Conservation (phyloP, 2,888 invertebrate species). For the Noctua fimbriata region DNA sequence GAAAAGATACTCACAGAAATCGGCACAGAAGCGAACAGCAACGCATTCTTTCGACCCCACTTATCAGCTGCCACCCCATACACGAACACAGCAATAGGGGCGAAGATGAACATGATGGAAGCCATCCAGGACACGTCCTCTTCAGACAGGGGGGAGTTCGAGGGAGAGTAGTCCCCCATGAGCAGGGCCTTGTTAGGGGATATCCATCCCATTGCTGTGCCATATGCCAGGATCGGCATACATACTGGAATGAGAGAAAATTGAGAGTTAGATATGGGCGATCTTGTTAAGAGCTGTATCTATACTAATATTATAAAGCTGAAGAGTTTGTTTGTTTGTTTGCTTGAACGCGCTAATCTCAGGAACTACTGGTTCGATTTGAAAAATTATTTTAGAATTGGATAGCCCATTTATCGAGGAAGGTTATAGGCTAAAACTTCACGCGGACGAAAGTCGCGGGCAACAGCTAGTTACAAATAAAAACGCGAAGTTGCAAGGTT, state of each 20-base stretch:
- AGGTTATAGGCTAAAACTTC: too few species aligned
- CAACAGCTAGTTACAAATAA: too few species aligned
- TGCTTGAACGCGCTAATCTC: too few species aligned
- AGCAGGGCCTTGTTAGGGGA: slow-evolving; percentile 89
- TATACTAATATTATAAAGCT: too few species aligned
- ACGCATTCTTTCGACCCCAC: slow-evolving; percentile 88
- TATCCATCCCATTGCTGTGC: slow-evolving; percentile 90
- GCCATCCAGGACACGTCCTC: slow-evolving; percentile 90
- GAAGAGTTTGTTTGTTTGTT: too few species aligned
- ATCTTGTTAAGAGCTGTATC: too few species aligned
- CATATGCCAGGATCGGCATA: slow-evolving; percentile 88
- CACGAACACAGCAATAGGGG: slow-evolving; percentile 88
- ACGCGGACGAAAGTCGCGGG: too few species aligned
- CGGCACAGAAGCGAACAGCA: slow-evolving; percentile 82
- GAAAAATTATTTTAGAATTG: too few species aligned
- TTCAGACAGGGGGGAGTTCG: slow-evolving; percentile 79
- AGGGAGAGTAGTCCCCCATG: slow-evolving; percentile 83
- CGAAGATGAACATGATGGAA: slow-evolving; percentile 90
- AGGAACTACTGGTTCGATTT: too few species aligned
- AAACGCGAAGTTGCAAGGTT: too few species aligned
- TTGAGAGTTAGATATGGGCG: too few species aligned
- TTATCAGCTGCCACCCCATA: slow-evolving; percentile 88
- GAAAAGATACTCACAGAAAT: slow-evolving; percentile 78
- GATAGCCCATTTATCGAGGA: too few species aligned
- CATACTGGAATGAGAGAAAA: slow-evolving; percentile 84